phyloP scores from a whole-genome alignment of 2,888 invertebrate genomes.

The Piscicola geometra region DNA sequence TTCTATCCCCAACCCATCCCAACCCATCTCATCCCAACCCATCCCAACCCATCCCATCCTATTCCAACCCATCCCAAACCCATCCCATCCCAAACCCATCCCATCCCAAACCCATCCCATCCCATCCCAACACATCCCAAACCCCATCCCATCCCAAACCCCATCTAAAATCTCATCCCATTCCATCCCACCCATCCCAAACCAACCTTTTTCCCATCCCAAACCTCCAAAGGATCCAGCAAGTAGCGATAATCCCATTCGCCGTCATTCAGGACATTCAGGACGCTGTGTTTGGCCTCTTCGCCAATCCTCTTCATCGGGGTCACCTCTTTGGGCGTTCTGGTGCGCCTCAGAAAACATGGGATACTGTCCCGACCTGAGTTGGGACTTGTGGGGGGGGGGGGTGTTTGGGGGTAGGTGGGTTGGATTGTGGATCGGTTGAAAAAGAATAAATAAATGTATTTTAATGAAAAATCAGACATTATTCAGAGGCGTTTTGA shows the following conservation, averaged over 20 bases:
- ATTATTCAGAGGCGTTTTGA: too few relatives aligned
- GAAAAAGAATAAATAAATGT: too few relatives aligned
- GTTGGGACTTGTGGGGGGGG: constrained; percentile 57
- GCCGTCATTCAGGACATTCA: constrained; percentile 56
- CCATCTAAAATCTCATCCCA: background rate
- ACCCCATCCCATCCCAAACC: background rate
- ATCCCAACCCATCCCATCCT: background rate
- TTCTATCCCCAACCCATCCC: background rate
- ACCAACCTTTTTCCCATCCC: background rate
- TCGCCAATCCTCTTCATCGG: constrained; percentile 53
- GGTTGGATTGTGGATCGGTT: background rate
- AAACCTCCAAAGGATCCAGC: constrained; percentile 55
- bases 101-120: background rate
- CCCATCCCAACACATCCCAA: background rate
- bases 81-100: too few relatives aligned
- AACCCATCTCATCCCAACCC: background rate
- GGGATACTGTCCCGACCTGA: constrained; percentile 69
- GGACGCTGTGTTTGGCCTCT: constrained; percentile 54
- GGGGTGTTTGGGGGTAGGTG: background rate
- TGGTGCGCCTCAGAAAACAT: constrained; percentile 70
- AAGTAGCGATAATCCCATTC: constrained; percentile 55
- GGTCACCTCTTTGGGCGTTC: constrained; percentile 65
- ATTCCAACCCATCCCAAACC: too few relatives aligned
- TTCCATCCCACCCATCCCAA: background rate
- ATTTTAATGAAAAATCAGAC: too few relatives aligned